Percentiles rank a stretch among this genome's conserved stretches.
Evolutionary conservation across 2,888 invertebrate genomes (phyloP).

Genomic region (Criorhina ranunculi): DNA sequence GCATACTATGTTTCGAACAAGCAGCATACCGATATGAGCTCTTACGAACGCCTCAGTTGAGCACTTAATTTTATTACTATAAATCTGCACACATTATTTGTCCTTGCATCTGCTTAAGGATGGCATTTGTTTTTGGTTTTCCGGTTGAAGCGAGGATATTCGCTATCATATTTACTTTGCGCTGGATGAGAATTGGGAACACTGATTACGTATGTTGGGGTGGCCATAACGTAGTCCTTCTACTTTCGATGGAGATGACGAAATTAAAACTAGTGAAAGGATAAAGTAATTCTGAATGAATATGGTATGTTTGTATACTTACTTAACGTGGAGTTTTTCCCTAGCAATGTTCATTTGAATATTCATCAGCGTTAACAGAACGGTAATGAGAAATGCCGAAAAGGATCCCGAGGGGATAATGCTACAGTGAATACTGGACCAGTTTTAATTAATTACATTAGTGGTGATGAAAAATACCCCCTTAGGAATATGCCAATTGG

Average conservation of each 20-base stretch:
- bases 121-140: slow-evolving; percentile 49
- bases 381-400: slow-evolving; percentile 37
- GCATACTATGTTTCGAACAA: too few relatives aligned
- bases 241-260: slow-evolving; percentile 15
- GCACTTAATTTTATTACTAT: background rate
- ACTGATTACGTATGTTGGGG: slow-evolving; percentile 15
- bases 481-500: slow-evolving; percentile 8
- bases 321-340: slow-evolving; percentile 9
- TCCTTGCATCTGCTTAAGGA: slow-evolving; percentile 43
- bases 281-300: slow-evolving; percentile 18
- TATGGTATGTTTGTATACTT: slow-evolving; percentile 13
- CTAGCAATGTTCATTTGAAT: slow-evolving; percentile 50
- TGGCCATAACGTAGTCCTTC: background rate
- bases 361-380: slow-evolving; percentile 52
- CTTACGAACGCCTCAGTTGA: too few relatives aligned
- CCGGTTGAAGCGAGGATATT: slow-evolving; percentile 17
- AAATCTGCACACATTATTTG: slow-evolving; percentile 33
- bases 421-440: slow-evolving; percentile 24
- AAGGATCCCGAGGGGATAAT: background rate
- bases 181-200: slow-evolving; percentile 4
- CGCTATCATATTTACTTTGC: slow-evolving; percentile 32
- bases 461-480: slow-evolving; percentile 51
- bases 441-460: slow-evolving; percentile 67
- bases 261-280: slow-evolving; percentile 42
- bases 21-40: too few relatives aligned